Base-by-base conservation (phyloP, 1,140 invertebrate species). In the Sminthurides bifidus region DNA sequence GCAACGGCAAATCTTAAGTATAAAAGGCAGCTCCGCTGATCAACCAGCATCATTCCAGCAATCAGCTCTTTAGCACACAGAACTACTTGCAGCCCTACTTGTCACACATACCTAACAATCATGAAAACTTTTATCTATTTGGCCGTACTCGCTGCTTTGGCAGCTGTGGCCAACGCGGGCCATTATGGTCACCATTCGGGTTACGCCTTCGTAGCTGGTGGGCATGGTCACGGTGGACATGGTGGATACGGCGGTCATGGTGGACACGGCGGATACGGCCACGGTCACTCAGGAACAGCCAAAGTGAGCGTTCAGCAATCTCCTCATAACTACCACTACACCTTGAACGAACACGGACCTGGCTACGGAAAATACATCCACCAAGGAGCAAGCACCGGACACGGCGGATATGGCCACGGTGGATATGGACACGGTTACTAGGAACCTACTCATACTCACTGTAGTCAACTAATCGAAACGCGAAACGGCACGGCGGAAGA, bases 271-370 rank as follows among this genome's bases (percentile, higher is more conserved):
- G n/a, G 49, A 6, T 33, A 52, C 35, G 51, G 51, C 8, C 37
- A 54, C 41, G 29, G 37, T 24, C 10, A 21, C 5, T 26, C 14
- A 10, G 53, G 53, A 46, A 23, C 37, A 19, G 53, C 53, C 15
- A 45, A 55, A 35, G 53, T 55, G 3, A 23, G 48, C 8, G 53
- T 55, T 4, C 43, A 55, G 23, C 41, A 46, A 27, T 33, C 37
- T 15, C 53, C 53, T 24, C 41, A 55, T 29, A n/a, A 30, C 21
- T 55, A 55, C 53, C 27, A 55, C 2, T 55, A 55, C 46, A 49
- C n/a, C 21, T 10, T 55, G 3, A 33, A 55, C 21, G 53, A 55
- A 21, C 53, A 55, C 26, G 53, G 53, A 19, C 43, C 38, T 14
- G 23, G 27, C 6, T 46, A 46, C 40, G 23, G 23, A 4, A 55